Evolutionary conservation across 2,113 vertebrate genomes (phyloP), one percentile per base, ranked within the genome.

Genomic region (Dromiciops gliroides): DNA sequence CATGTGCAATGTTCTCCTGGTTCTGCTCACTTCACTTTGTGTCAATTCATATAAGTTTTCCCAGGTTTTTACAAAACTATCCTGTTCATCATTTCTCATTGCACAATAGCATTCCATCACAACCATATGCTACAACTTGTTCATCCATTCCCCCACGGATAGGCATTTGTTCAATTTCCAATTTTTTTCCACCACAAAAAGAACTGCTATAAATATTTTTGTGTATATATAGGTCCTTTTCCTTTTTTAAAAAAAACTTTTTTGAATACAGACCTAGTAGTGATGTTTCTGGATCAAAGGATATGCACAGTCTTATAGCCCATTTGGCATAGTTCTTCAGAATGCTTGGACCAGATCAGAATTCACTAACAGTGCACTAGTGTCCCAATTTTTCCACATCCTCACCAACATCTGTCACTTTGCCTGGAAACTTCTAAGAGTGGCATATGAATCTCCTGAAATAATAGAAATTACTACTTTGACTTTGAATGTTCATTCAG

Each of bases 401-500:
- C 14, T 44, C 14, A 44, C 14, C 37, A 75, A 44, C 7, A 83
- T 83, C 8, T 44, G 7, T 83, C 67, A 83, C 44, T 83, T 83
- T 83, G 67, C n/a, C 67, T 83, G n/a, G 60, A 83, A 83, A 83
- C 93, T 96, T 95, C 90, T 47, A 95, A 92, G 95, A 96, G 95
- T 48, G 4, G n/a, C 26, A 52, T 90, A 91, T 92, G 67, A 48
- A 0, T 92, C n/a, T 95, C 37, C 25, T 48, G 60, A 94, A 50
- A 8, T 12, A 92, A 90, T 51, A 89, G 89, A 83, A n/a, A 88
- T 51, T 83, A 94, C 93, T 83, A 52, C 83, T 1, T 2, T 94
- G 47, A 94, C 94, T 95, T 96, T 94, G 93, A 83, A 95, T 19
- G 7, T 94, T 50, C n/a, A 19, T 48, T 67, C 0, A 0, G 89